phyloP scores from a whole-genome alignment of 1,140 invertebrate genomes.

The Psilanteris sp. region DNA sequence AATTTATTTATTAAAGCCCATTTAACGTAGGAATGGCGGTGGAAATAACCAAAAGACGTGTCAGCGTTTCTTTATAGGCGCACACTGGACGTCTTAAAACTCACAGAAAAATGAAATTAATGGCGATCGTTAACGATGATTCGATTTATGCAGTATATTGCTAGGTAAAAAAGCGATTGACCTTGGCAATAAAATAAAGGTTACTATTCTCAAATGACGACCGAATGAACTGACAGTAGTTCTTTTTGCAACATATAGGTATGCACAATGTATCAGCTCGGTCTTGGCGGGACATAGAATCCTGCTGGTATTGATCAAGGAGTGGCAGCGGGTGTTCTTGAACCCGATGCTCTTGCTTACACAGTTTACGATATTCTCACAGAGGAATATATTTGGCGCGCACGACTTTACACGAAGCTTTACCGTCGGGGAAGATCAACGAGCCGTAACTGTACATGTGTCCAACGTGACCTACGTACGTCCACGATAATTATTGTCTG shows the following conservation, averaged over 20 bases:
- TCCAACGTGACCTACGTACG: conserved; percentile 51
- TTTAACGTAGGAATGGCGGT: no score
- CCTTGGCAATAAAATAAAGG: conserved; percentile 62
- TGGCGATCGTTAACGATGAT: no score
- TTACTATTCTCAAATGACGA: conserved; percentile 44
- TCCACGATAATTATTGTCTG: conserved; percentile 53
- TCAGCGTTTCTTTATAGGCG: no score
- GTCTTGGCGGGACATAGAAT: conserved; percentile 56
- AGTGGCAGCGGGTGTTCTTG: conserved; percentile 75
- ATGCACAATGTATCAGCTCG: conserved; percentile 55
- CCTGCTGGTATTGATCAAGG: conserved; percentile 74
- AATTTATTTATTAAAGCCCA: no score
- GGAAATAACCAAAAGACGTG: no score
- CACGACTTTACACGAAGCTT: conserved; percentile 40
- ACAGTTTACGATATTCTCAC: conserved; percentile 70
- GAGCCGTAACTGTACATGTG: conserved; percentile 56
- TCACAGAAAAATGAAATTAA: no score
- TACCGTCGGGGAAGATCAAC: conserved; percentile 47
- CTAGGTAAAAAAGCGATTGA: conserved; percentile 57
- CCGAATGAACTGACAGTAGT: conserved; percentile 40
- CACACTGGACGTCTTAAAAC: no score
- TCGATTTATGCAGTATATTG: conserved; percentile 30
- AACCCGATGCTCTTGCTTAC: conserved; percentile 72
- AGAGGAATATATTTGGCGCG: conserved; percentile 62
- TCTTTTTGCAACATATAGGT: conserved; percentile 56